These are phyloP conservation scores for Amphiprion percula DNA, from an alignment of 2,113 vertebrate genomes.

Conservation along the genomic window DNA sequence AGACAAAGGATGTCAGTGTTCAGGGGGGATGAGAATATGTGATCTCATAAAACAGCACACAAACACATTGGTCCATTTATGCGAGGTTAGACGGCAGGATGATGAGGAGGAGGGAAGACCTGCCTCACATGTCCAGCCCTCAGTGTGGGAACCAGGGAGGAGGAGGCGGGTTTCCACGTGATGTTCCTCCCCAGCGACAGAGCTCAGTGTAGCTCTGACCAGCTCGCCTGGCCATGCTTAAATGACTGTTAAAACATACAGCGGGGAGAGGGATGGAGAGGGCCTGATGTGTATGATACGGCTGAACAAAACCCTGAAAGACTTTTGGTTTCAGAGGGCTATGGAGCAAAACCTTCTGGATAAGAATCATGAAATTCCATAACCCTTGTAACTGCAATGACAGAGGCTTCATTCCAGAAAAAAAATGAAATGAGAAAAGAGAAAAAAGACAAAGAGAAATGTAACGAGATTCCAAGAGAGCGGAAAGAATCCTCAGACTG, in stretches of 20 bases:
- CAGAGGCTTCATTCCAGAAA: conserved; percentile 29
- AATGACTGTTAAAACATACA: conserved; percentile 71
- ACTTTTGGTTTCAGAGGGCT: conserved; percentile 57
- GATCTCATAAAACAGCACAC: conserved; percentile 80
- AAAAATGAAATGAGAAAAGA: conserved; percentile 54
- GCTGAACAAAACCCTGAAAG: conserved; percentile 36
- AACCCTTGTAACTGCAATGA: conserved; percentile 70
- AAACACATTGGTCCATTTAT: conserved; percentile 76
- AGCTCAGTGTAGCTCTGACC: conserved; percentile 48
- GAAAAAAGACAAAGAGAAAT: conserved; percentile 66
- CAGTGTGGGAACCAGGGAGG: conserved; percentile 56
- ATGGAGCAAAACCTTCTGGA: conserved; percentile 62
- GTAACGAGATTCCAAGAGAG: conserved; percentile 77
- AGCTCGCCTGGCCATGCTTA: conserved; percentile 47
- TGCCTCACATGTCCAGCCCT: conserved; percentile 60
- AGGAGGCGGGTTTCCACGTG: conserved; percentile 65
- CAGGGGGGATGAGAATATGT: conserved; percentile 69
- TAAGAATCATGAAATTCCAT: conserved; percentile 68
- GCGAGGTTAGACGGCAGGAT: conserved; percentile 51
- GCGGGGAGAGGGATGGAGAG: conserved; percentile 46
- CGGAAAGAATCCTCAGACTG: conserved; percentile 79
- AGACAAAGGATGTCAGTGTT: conserved; percentile 81
- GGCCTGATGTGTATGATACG: conserved; percentile 33
- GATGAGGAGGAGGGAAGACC: conserved; percentile 56
- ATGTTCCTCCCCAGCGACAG: conserved; percentile 64